Base-by-base conservation (phyloP, 2,113 vertebrate genomes). In the Neotragus pygmaeus region DNA sequence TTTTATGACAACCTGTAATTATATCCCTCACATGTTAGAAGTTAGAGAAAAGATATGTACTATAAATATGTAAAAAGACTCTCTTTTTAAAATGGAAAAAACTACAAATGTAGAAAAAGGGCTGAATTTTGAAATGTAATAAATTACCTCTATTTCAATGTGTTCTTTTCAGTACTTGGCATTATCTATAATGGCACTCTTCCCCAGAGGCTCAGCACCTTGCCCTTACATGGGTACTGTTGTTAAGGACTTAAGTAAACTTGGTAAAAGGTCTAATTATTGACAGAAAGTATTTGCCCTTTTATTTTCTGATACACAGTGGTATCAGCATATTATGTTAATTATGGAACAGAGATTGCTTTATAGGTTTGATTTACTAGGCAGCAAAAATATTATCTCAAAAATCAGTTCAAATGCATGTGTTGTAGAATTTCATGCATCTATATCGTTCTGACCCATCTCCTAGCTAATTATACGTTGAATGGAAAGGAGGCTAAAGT, bases 221-320 rank as follows among this genome's bases (percentile, higher is more conserved):
- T 70, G 58, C 53, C 36, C 21, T 84, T 81, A 91, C 16, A n/a
- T 62, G 36, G 36, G 15, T 43, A n/a, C 2, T 70, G 15, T 36
- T 84, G 19, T 70, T 77, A 94, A 97, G 84, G 30, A 83, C 84
- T 90, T 97, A 92, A 70, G 23, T 77, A 88, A 90, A 93, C 16
- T 94, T 97, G 36, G 36, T 49, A 91, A 77, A 88, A 62, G 3
- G 45, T 86, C 53, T 94, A 88, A 92, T 85, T 96, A 90, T 78
- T 86, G 80, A 90, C 27, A 95, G 84, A 85, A 88, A 73, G 11
- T 62, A 82, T 89, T 89, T 97, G 55, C 7, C 3, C 19, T 39
- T 70, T 66, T 73, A 47, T 91, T 96, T 95, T 92, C 30, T 91
- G 19, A 93, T 78, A 81, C 15, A 39, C 19, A 9, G 45, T 27